Percentiles rank a stretch among this genome's conserved stretches.
Conservation (phyloP, 1,140 invertebrate species). For the Zophobas atratus region DNA sequence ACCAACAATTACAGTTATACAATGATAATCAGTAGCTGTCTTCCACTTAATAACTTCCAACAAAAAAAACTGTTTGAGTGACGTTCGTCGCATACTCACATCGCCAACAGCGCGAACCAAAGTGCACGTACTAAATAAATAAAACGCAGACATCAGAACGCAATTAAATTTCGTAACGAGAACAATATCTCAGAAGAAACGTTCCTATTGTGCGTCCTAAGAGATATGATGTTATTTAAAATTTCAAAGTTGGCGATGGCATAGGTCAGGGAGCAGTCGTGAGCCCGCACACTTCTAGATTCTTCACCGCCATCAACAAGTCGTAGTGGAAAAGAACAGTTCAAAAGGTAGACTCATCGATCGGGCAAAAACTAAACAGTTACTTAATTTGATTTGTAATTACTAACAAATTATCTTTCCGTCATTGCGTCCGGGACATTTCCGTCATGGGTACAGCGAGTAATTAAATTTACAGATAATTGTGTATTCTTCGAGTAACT, state of each 20-base stretch:
- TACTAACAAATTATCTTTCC: background rate
- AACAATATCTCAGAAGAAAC: conserved; percentile 16
- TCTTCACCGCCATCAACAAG: conserved; percentile 1
- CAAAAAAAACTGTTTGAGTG: too few species aligned
- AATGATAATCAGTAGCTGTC: background rate
- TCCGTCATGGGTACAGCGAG: background rate
- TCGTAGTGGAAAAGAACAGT: too few species aligned
- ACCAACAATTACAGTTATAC: background rate
- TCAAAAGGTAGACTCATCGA: background rate
- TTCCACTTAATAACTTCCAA: background rate
- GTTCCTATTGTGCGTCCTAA: background rate
- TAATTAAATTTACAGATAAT: conserved; percentile 34
- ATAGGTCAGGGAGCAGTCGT: conserved; percentile 32
- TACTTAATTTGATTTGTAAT: conserved; percentile 21
- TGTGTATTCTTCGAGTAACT: conserved; percentile 10
- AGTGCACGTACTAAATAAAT: background rate
- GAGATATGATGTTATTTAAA: conserved; percentile 28
- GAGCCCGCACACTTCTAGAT: conserved; percentile 16
- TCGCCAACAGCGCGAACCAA: background rate
- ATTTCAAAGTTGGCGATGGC: conserved; percentile 28
- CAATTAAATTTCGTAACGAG: conserved; percentile 21
- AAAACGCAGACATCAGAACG: conserved; percentile 16
- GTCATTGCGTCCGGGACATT: background rate
- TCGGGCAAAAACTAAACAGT: conserved; percentile 2
- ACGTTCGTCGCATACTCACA: too few species aligned